Evolutionary conservation across 1,140 invertebrate genomes (phyloP).

Genomic region (Tetranychus cinnabarinus): DNA sequence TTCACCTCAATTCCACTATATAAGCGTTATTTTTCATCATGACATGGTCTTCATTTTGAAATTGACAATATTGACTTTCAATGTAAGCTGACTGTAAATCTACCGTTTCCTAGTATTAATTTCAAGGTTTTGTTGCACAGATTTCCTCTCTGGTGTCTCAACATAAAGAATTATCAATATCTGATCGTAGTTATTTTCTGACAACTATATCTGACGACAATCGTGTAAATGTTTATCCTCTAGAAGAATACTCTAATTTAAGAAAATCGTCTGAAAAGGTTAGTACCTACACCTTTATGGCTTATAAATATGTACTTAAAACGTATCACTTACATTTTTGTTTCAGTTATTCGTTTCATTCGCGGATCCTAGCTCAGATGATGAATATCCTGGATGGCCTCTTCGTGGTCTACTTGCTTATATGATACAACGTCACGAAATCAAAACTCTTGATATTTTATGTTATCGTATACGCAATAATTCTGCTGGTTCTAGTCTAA

Average conservation of each 20-base stretch:
- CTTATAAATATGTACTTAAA: too few species aligned
- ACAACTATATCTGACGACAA: not conserved
- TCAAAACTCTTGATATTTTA: not conserved
- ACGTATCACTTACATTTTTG: too few species aligned
- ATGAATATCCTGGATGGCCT: conserved; percentile 54
- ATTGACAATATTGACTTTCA: too few species aligned
- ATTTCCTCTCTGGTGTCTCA: not conserved
- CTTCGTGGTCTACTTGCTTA: conserved; percentile 54
- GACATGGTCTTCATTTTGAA: too few species aligned
- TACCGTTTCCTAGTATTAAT: too few species aligned
- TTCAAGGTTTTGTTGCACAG: too few species aligned
- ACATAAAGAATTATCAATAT: not conserved
- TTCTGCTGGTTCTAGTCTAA: not conserved
- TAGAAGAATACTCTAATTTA: not conserved
- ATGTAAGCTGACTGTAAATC: too few species aligned
- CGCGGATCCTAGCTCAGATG: conserved; percentile 47
- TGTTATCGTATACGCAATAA: not conserved
- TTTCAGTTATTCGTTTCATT: conserved; percentile 32
- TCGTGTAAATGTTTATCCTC: not conserved
- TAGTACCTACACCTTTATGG: too few species aligned
- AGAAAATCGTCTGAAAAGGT: not conserved
- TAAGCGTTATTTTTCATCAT: too few species aligned
- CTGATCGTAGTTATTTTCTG: not conserved
- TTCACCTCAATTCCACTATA: too few species aligned
- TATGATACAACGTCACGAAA: conserved; percentile 23